phyloP scores from a whole-genome alignment of 1,140 invertebrate genomes.

The Brachionus plicatilis region DNA sequence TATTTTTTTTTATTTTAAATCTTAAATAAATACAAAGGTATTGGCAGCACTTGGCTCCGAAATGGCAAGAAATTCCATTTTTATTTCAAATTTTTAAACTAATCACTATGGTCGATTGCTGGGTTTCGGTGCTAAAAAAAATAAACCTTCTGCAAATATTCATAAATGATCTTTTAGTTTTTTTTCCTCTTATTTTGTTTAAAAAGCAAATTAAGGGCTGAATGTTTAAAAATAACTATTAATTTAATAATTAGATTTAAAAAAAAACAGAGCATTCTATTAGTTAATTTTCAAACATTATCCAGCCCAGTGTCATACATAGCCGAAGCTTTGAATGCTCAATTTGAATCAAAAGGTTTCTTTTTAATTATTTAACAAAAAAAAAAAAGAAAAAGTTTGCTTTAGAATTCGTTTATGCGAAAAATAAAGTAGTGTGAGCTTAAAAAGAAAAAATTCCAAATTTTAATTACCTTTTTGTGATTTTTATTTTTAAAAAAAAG shows the following conservation, averaged over 20 bases:
- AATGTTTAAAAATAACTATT: not conserved
- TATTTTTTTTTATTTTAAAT: not conserved
- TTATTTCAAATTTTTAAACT: not conserved
- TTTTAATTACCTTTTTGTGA: slow-evolving; percentile 21
- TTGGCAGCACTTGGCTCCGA: not conserved
- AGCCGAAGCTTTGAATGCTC: not conserved
- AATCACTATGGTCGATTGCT: not conserved
- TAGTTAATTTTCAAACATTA: not conserved
- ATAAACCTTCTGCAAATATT: not conserved
- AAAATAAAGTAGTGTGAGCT: not conserved
- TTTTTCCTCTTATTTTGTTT: not conserved
- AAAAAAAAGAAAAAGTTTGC: not conserved
- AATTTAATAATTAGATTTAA: not conserved
- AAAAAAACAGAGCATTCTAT: too few species aligned
- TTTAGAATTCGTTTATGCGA: not conserved
- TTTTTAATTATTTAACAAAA: not conserved
- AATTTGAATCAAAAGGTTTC: not conserved
- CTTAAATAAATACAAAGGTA: not conserved
- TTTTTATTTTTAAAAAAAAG: not conserved
- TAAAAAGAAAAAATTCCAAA: not conserved
- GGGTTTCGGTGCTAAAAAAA: not conserved
- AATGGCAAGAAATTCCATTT: not conserved
- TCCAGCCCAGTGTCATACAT: not conserved
- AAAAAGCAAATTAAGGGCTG: not conserved
- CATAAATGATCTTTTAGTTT: not conserved